These are phyloP conservation scores for Colletes gigas DNA, from an alignment of 1,140 invertebrate species.

Conservation along the genomic window DNA sequence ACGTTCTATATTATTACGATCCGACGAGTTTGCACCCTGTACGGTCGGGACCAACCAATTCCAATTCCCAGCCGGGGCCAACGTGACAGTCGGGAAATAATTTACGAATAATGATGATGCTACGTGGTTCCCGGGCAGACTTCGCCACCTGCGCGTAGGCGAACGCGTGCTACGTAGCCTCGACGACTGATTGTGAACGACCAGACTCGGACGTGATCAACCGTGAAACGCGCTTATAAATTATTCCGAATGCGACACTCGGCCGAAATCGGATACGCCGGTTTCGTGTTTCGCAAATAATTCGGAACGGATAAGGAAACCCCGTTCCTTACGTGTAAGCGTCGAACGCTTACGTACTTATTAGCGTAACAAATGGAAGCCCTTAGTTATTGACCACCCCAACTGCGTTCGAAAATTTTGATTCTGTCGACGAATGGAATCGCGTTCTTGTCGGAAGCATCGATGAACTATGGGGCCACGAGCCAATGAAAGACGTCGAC, in stretches of 20 bases:
- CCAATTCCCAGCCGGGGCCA: constrained; percentile 45
- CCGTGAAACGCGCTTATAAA: constrained; percentile 58
- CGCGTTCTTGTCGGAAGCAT: no score
- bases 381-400: no score
- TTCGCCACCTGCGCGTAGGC: constrained; percentile 8
- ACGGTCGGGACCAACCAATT: constrained; percentile 54
- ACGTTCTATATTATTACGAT: constrained; percentile 59
- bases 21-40: constrained; percentile 46
- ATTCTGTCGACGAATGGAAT: background rate
- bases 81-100: constrained; percentile 63
- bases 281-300: constrained; percentile 16
- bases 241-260: constrained; percentile 29
- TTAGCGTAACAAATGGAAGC: no score
- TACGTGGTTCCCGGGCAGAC: constrained; percentile 54
- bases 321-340: background rate
- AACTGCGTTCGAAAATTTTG: no score
- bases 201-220: constrained; percentile 56
- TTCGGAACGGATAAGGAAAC: background rate
- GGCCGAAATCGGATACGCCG: constrained; percentile 29
- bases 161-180: constrained; percentile 36
- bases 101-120: constrained; percentile 65
- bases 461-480: no score
- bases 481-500: background rate
- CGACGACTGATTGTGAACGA: constrained; percentile 56
- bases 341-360: no score